phyloP scores from a whole-genome alignment of 2,113 vertebrate species.

The Ornithorhynchus anatinus region DNA sequence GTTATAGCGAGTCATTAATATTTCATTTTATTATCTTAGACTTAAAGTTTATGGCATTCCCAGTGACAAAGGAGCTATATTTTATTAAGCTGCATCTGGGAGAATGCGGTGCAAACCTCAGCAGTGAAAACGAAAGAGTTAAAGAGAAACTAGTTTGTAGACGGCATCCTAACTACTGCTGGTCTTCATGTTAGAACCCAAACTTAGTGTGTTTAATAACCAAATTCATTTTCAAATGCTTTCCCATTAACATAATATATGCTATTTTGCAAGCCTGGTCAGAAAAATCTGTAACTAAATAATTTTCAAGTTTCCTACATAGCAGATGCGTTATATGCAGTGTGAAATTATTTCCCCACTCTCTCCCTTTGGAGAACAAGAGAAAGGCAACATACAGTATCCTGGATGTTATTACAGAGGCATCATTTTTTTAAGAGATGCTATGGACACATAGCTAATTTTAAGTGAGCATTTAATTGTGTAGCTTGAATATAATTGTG shows the following conservation, averaged over 20 bases:
- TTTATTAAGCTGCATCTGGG: neutral
- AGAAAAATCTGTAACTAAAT: slow-evolving; percentile 81
- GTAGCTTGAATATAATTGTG: slow-evolving; percentile 32
- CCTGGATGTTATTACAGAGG: slow-evolving; percentile 52
- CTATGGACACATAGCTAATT: slow-evolving; percentile 32
- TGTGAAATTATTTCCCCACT: slow-evolving; percentile 79
- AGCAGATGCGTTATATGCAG: slow-evolving; percentile 79
- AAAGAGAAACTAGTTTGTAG: slow-evolving; percentile 59
- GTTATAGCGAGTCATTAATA: neutral
- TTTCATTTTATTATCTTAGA: neutral
- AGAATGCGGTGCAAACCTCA: neutral
- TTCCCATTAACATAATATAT: slow-evolving; percentile 80
- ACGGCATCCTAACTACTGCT: slow-evolving; percentile 26
- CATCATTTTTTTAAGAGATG: slow-evolving; percentile 53
- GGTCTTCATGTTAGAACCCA: slow-evolving; percentile 69
- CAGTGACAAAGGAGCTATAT: neutral
- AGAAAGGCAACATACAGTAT: slow-evolving; percentile 54
- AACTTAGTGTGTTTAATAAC: slow-evolving; percentile 77
- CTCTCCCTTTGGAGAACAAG: slow-evolving; percentile 54
- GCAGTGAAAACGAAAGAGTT: slow-evolving; percentile 37
- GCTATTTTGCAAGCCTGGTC: slow-evolving; percentile 78
- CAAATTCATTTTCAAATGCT: slow-evolving; percentile 79
- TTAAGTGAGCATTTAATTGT: slow-evolving; percentile 61
- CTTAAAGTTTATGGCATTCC: neutral
- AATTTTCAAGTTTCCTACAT: slow-evolving; percentile 82